phyloP scores from a whole-genome alignment of 2,113 vertebrate genomes.

The Calyptommatus sinebrachiatus region DNA sequence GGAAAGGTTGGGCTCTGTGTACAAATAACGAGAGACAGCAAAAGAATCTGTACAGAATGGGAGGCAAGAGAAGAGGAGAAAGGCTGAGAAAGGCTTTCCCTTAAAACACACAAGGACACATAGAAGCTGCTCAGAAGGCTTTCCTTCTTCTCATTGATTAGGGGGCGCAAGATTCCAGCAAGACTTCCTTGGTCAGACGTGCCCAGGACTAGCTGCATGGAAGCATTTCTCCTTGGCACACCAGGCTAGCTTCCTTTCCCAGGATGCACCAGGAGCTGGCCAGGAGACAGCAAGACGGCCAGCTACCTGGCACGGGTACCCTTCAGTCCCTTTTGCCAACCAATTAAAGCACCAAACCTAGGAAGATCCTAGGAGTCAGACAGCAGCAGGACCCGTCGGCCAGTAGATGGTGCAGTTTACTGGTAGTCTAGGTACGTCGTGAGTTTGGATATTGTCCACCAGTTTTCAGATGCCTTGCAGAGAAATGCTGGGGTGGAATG shows the following conservation, averaged over 20 bases:
- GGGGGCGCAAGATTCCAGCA: neutral
- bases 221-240: slow-evolving; percentile 11
- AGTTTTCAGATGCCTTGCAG: neutral
- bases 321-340: neutral
- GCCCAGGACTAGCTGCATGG: neutral
- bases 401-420: neutral
- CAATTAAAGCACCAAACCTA: neutral
- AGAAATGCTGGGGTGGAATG: fast-evolving
- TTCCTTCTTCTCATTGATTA: too few relatives aligned
- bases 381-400: neutral
- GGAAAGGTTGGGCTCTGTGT: neutral
- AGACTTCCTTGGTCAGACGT: neutral
- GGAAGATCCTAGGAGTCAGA: too few relatives aligned
- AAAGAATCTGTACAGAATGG: neutral
- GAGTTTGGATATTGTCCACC: neutral
- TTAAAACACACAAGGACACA: fast-evolving
- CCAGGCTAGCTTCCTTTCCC: neutral
- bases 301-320: neutral
- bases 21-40: neutral
- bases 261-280: neutral
- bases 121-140: neutral
- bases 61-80: neutral
- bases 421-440: neutral
- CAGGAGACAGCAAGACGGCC: neutral
- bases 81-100: neutral